These are phyloP conservation scores for Dolomedes plantarius DNA, from an alignment of 2,888 invertebrate species.

Conservation along the genomic window DNA sequence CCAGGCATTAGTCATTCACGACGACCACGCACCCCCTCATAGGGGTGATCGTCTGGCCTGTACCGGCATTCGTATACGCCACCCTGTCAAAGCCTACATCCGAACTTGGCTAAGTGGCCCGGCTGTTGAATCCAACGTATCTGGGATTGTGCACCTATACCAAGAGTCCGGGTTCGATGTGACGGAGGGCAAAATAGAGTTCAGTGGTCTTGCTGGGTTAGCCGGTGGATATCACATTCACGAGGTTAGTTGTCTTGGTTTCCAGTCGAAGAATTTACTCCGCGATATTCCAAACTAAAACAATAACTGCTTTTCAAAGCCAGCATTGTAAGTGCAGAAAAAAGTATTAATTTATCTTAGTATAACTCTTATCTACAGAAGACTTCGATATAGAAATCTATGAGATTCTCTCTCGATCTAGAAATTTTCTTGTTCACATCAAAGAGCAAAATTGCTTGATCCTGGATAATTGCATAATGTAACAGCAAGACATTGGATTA, in stretches of 20 bases:
- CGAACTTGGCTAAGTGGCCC: slow-evolving; percentile 69
- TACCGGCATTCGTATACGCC: slow-evolving; percentile 80
- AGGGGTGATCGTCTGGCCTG: slow-evolving; percentile 92
- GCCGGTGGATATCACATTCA: slow-evolving; percentile 87
- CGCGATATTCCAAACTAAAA: no score
- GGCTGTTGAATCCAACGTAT: slow-evolving; percentile 71
- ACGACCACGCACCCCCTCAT: slow-evolving; percentile 90
- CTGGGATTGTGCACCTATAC: slow-evolving; percentile 80
- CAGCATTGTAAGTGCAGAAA: no score
- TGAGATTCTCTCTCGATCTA: no score
- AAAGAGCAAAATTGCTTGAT: no score
- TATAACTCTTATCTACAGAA: no score
- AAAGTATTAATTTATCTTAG: no score
- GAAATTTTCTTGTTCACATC: no score
- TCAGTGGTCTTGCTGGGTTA: slow-evolving; percentile 84
- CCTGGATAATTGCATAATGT: no score
- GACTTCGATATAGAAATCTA: no score
- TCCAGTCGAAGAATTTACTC: no score
- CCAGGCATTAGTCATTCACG: slow-evolving; percentile 84
- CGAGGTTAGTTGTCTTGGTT: slow-evolving; percentile 83
- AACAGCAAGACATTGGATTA: no score
- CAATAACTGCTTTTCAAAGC: no score
- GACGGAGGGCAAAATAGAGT: slow-evolving; percentile 85
- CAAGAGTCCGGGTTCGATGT: slow-evolving; percentile 92
- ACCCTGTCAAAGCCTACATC: slow-evolving; percentile 72